Percentiles rank a stretch among this genome's conserved stretches.
Evolutionary conservation across 2,113 vertebrate species (phyloP).

Genomic region (Eupsittula cactorum): DNA sequence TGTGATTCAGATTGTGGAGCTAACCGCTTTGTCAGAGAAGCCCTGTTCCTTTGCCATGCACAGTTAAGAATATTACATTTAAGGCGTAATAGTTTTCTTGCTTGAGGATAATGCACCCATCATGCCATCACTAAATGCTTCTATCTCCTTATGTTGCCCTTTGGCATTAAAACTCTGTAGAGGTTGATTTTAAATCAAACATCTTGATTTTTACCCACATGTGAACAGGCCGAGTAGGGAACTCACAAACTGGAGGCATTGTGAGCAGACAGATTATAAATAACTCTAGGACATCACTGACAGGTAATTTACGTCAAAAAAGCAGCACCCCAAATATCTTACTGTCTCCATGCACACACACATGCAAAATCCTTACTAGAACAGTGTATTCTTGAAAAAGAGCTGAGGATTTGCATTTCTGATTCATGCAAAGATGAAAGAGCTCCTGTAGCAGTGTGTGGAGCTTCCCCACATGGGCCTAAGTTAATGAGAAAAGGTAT

Average conservation of each 20-base stretch:
- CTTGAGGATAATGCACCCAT: not conserved
- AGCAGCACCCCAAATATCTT: not conserved
- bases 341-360: not conserved
- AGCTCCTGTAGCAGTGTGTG: not conserved
- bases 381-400: not conserved
- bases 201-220: not conserved
- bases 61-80: not conserved
- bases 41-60: fast-evolving
- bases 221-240: not conserved
- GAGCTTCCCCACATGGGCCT: not conserved
- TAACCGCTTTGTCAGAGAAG: not conserved
- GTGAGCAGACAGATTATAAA: not conserved
- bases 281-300: not conserved
- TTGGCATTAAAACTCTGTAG: not conserved
- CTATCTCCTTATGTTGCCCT: not conserved
- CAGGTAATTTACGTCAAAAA: not conserved
- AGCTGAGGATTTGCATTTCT: not conserved
- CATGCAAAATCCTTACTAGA: not conserved
- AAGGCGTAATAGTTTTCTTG: not conserved
- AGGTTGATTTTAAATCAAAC: not conserved
- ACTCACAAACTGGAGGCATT: not conserved
- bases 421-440: not conserved
- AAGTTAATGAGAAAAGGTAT: not conserved
- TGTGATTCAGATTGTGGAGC: not conserved
- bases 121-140: not conserved